phyloP scores from a whole-genome alignment of 2,113 vertebrate genomes.

The Aphyosemion australe region DNA sequence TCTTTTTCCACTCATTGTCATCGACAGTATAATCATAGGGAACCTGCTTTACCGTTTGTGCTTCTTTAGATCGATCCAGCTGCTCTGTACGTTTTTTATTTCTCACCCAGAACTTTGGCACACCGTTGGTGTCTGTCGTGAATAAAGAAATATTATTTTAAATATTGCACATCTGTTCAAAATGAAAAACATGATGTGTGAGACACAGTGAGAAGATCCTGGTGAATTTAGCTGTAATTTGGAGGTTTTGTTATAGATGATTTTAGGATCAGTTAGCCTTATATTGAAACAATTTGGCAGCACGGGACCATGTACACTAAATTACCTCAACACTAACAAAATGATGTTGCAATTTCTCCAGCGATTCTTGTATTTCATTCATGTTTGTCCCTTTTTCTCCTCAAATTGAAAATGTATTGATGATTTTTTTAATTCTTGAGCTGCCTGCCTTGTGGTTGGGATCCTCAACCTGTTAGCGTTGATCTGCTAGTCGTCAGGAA shows the following conservation, averaged over 20 bases:
- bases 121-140: constrained; percentile 36
- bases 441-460: constrained; percentile 71
- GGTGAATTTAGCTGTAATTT: constrained; percentile 28
- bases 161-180: constrained; percentile 45
- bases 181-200: constrained; percentile 25
- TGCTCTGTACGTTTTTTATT: constrained; percentile 41
- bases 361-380: constrained; percentile 5
- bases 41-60: constrained; percentile 38
- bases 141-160: constrained; percentile 39
- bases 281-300: constrained; percentile 43
- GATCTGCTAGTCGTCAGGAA: constrained; percentile 36
- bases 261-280: constrained; percentile 43
- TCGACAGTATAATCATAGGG: constrained; percentile 46
- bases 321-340: constrained; percentile 53
- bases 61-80: constrained; percentile 50
- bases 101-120: constrained; percentile 30
- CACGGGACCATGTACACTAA: constrained; percentile 35
- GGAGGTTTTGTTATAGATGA: constrained; percentile 39
- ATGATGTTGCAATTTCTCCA: constrained; percentile 29
- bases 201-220: constrained; percentile 12
- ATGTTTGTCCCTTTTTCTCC: constrained; percentile 7
- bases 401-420: constrained; percentile 37
- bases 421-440: constrained; percentile 39
- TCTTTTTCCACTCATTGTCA: constrained; percentile 30
- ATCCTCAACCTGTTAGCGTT: constrained; percentile 51